Base-by-base conservation (phyloP, 2,113 vertebrate genomes). In the Hippoglossus stenolepis region DNA sequence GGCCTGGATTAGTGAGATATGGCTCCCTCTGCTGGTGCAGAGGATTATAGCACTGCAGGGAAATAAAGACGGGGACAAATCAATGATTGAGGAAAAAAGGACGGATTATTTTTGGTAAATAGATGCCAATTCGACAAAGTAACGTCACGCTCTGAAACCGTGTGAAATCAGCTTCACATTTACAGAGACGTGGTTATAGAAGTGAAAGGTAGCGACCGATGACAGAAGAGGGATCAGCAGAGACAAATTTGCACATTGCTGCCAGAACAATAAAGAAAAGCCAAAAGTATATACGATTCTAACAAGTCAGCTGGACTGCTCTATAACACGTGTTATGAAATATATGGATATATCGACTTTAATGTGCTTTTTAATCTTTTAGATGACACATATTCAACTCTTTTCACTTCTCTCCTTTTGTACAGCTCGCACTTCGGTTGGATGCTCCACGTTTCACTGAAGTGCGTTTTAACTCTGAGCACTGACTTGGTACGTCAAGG, bases 401-500 rank as follows among this genome's bases (percentile, higher is more conserved):
- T 84, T 85, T 83, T 70, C 72, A 84, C 49, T 38, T 73, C 51
- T 65, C 49, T 45, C 45, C 65, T 83, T 90, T 91, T 79, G 69
- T 88, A 89, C 82, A 85, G 84, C 51, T 20, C 2, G 20, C 79
- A 83, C 88, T 89, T 76, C 73, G 67, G 17, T 35, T 65, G 24
- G 86, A 87, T 47, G 76, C 80, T 83, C 72, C 73, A 67, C 76
- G 78, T 84, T 84, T 87, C 82, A 88, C 84, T 82, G 51, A 85
- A 74, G 77, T 72, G 84, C 14, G 57, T 83, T 86, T 85, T n/a
- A 80, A 70, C 75, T 77, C 7, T 2, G 18, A 76, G 67, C 65
- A 71, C 75, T 57, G 60, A 75, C 21, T 53, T 69, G 65, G 23
- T 62, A 12, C 64, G 64, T 87, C 59, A 40, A 38, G 18, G 45